Evolutionary conservation across 1,140 invertebrate genomes (phyloP), one percentile per base, ranked within the genome.

Genomic region (Drosophila biarmipes): DNA sequence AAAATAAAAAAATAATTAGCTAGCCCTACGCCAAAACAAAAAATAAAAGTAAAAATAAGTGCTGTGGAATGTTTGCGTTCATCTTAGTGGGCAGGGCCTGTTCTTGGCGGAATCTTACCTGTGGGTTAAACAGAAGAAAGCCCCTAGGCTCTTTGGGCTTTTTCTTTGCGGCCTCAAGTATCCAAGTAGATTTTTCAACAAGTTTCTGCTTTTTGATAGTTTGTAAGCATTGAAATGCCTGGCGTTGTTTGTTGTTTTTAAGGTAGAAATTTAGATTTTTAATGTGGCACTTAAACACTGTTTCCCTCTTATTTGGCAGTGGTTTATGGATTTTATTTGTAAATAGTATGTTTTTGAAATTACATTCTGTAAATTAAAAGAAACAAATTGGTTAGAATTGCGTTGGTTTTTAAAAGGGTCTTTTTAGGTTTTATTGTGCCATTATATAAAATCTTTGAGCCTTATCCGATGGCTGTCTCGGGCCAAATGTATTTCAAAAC

Each of bases 1-100:
- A 66, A 78, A 71, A 74, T 56, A 56, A 54, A 55, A 38, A 45
- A 29, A 54, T 81, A 85, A 85, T 86, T 81, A 85, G 81, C 81
- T 76, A 76, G 79, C 78, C 81, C 77, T 86, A 73, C 31, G 43
- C 43, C 45, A 38, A 27, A 57, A 61, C n/a, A 64, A 54, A 42
- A 40, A 55, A 34, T 11, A 14, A 53, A 31, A 56, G 34, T 49
- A 71, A 49, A 59, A n/a, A 27, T 24, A 71, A 34, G 27, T 59
- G n/a, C 38, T 58, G 24, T 38, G 67, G 67, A 71, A 69, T 80
- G 66, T 45, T 43, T 29, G 34, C 43, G 45, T 72, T 73, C 55
- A 35, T 66, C 35, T 43, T 67, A 58, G 76, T 63, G 74, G 73
- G 78, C 75, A 64, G 55, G 73, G 72, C 57, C 63, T 48, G 63